phyloP scores from a whole-genome alignment of 64 coral and sea anemone species.

The Porites australiensis region DNA sequence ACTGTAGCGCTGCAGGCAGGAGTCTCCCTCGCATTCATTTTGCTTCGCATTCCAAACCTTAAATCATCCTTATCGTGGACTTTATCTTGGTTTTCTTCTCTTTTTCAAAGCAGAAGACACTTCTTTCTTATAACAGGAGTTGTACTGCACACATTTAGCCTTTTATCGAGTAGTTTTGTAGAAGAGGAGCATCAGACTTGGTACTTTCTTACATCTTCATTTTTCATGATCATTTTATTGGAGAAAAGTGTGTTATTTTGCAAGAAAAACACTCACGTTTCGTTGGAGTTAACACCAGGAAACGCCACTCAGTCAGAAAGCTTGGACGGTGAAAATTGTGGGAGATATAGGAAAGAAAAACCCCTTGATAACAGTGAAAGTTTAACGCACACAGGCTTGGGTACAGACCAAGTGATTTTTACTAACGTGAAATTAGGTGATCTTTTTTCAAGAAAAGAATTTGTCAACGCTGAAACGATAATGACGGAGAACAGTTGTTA shows the following conservation, averaged over 20 bases:
- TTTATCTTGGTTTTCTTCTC: neutral
- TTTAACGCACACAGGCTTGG: neutral
- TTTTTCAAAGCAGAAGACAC: conserved; percentile 3
- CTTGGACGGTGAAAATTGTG: neutral
- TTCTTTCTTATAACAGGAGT: conserved; percentile 65
- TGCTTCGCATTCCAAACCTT: neutral
- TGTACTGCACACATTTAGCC: conserved; percentile 76
- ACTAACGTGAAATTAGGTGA: neutral
- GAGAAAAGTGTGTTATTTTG: conserved; percentile 20
- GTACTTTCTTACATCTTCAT: conserved; percentile 83
- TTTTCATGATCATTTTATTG: conserved; percentile 68
- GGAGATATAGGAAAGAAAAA: neutral
- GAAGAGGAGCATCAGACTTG: conserved; percentile 99
- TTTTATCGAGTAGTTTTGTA: conserved; percentile 96
- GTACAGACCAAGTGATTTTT: neutral
- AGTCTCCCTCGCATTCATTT: neutral
- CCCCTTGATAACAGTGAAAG: neutral
- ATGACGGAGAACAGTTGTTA: neutral
- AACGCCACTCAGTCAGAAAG: neutral
- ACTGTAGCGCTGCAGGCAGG: neutral
- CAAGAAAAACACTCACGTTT: neutral
- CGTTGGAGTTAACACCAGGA: neutral
- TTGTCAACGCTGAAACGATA: neutral
- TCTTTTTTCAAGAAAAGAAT: neutral
- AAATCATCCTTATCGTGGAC: neutral